Percentiles rank a stretch among this genome's conserved stretches.
phyloP scores from a whole-genome alignment of 2,797 vertebrate genomes.

The Tarsius wallacei region DNA sequence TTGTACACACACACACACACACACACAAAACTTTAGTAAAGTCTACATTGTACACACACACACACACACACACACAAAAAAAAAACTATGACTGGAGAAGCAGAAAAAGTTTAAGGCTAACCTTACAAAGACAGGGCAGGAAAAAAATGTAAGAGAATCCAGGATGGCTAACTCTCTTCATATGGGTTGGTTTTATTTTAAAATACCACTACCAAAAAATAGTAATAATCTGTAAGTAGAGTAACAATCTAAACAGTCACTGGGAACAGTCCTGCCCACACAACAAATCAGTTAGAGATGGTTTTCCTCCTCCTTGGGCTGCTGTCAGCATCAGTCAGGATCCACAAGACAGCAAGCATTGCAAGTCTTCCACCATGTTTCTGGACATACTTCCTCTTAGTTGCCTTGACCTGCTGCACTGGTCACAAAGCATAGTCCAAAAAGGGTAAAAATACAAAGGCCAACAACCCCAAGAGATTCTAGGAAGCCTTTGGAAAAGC shows the following conservation, averaged over 20 bases:
- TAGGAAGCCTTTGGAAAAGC: background rate
- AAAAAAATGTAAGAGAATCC: conserved; percentile 38
- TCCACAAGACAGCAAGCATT: background rate
- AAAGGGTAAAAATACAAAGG: background rate
- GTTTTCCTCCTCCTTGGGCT: background rate
- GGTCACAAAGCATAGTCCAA: background rate
- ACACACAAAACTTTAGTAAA: background rate
- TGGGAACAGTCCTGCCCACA: background rate
- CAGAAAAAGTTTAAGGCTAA: conserved; percentile 25
- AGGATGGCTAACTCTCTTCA: conserved; percentile 47
- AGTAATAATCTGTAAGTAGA: background rate
- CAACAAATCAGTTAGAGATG: background rate
- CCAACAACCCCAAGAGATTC: background rate
- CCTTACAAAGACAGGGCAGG: background rate
- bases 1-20: background rate
- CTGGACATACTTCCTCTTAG: background rate
- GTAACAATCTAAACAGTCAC: background rate
- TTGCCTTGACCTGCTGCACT: background rate
- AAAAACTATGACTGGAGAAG: background rate
- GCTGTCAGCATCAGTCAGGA: background rate
- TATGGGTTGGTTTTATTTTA: conserved; percentile 36
- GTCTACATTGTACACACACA: too few relatives aligned
- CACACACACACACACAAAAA: background rate
- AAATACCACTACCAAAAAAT: background rate
- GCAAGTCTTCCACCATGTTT: background rate